These are phyloP conservation scores for Apotomis betuletana DNA, from an alignment of 2,888 invertebrate genomes.

Conservation along the genomic window DNA sequence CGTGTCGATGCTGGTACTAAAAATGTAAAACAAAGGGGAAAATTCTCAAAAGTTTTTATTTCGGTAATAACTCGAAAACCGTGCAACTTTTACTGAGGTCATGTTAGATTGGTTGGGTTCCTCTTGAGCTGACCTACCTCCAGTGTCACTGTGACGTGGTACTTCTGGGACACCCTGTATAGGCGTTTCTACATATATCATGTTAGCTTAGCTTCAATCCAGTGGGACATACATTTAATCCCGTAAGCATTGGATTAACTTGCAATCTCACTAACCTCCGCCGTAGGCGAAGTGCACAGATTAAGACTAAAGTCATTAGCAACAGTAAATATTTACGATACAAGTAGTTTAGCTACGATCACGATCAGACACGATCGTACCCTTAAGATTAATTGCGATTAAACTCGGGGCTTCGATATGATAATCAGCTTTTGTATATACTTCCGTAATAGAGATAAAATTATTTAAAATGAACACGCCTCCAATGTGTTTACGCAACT, in stretches of 20 bases:
- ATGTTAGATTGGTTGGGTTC: too few species aligned
- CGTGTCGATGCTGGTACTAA: too few species aligned
- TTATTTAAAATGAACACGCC: too few species aligned
- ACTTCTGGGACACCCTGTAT: not conserved
- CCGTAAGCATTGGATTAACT: conserved; percentile 36
- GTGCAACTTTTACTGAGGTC: too few species aligned
- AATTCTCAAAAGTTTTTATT: too few species aligned
- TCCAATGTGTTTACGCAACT: too few species aligned
- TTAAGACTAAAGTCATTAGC: conserved; percentile 28
- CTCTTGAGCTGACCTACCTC: too few species aligned
- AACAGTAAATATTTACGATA: conserved; percentile 11
- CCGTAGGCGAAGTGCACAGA: conserved; percentile 24
- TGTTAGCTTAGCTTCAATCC: conserved; percentile 11
- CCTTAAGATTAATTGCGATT: conserved; percentile 7
- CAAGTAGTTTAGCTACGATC: conserved; percentile 13
- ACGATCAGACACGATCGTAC: not conserved
- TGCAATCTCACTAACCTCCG: conserved; percentile 30
- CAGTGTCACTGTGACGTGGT: too few species aligned
- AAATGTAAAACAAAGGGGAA: too few species aligned
- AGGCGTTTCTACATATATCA: not conserved
- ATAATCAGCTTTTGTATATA: conserved; percentile 3
- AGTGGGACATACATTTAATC: conserved; percentile 24
- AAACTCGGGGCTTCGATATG: conserved; percentile 6
- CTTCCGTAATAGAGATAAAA: not conserved
- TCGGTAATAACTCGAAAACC: too few species aligned